Conservation (phyloP, 2,888 invertebrate species). For the Allolobophora icterica region DNA sequence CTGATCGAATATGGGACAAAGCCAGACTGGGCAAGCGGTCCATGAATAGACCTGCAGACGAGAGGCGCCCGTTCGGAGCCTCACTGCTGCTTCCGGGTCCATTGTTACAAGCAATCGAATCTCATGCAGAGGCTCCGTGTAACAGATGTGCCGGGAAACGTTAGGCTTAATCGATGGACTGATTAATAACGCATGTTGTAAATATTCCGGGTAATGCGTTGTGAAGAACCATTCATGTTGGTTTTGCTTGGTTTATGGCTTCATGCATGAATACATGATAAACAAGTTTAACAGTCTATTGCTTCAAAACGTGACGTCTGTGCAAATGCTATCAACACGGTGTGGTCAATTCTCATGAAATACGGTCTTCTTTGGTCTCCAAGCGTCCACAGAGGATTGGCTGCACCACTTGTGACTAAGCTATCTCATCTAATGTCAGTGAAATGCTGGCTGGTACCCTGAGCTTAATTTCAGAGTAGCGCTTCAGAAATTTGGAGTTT, state of each 20-base stretch:
- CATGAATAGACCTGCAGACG: constrained; percentile 18
- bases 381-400: too few relatives aligned
- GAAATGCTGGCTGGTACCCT: too few relatives aligned
- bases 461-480: too few relatives aligned
- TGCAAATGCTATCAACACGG: too few relatives aligned
- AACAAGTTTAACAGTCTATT: neutral
- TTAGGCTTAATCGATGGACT: neutral
- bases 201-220: neutral
- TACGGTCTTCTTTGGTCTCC: too few relatives aligned
- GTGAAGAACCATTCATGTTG: neutral
- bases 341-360: too few relatives aligned
- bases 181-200: neutral
- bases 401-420: too few relatives aligned
- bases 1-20: neutral
- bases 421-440: too few relatives aligned
- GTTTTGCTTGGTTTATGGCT: neutral
- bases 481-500: too few relatives aligned
- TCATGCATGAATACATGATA: neutral
- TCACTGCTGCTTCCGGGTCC: neutral
- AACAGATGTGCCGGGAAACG: neutral
- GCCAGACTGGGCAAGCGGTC: constrained; percentile 18
- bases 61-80: neutral
- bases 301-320: neutral
- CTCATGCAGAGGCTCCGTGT: neutral
- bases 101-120: neutral